These are phyloP conservation scores for Drosophila paramelanica DNA, from an alignment of 2,888 invertebrate genomes.

Conservation along the genomic window DNA sequence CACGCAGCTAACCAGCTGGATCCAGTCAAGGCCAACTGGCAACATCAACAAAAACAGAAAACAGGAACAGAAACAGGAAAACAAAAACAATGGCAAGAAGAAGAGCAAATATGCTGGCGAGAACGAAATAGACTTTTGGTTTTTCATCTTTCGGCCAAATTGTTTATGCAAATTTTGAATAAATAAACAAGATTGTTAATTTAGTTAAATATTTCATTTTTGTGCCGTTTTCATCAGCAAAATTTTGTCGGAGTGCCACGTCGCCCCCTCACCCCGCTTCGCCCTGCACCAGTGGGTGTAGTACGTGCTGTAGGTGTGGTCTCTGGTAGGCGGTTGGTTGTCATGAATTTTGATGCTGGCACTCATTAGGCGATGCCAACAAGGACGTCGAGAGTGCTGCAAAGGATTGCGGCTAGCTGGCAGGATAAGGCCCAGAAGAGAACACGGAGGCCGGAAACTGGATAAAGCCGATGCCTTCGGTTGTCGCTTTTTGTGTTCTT, in stretches of 20 bases:
- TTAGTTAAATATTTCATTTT: slow-evolving; percentile 82
- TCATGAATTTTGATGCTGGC: slow-evolving; percentile 78
- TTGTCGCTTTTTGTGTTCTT: slow-evolving; percentile 17
- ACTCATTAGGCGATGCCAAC: slow-evolving; percentile 70
- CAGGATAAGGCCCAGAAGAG: not conserved
- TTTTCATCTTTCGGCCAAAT: slow-evolving; percentile 80
- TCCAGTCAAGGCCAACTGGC: slow-evolving; percentile 60
- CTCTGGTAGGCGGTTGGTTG: slow-evolving; percentile 62
- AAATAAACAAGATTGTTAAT: slow-evolving; percentile 82
- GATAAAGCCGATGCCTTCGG: slow-evolving; percentile 23
- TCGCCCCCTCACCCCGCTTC: not conserved
- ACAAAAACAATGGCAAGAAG: slow-evolving; percentile 13
- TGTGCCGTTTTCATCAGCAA: slow-evolving; percentile 79
- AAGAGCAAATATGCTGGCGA: slow-evolving; percentile 35
- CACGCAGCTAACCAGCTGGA: slow-evolving; percentile 33
- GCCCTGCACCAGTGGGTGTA: not conserved
- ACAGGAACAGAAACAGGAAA: slow-evolving; percentile 15
- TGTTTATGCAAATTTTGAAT: slow-evolving; percentile 82
- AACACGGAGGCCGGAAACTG: slow-evolving; percentile 16
- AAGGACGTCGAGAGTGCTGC: slow-evolving; percentile 55
- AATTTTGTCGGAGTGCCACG: slow-evolving; percentile 47
- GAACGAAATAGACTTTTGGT: slow-evolving; percentile 77
- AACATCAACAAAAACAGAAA: slow-evolving; percentile 35
- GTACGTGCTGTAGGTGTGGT: slow-evolving; percentile 67
- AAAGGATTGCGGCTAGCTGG: slow-evolving; percentile 67